Evolutionary conservation across 1,140 invertebrate species (phyloP).

Genomic region (Micrasema longulum): DNA sequence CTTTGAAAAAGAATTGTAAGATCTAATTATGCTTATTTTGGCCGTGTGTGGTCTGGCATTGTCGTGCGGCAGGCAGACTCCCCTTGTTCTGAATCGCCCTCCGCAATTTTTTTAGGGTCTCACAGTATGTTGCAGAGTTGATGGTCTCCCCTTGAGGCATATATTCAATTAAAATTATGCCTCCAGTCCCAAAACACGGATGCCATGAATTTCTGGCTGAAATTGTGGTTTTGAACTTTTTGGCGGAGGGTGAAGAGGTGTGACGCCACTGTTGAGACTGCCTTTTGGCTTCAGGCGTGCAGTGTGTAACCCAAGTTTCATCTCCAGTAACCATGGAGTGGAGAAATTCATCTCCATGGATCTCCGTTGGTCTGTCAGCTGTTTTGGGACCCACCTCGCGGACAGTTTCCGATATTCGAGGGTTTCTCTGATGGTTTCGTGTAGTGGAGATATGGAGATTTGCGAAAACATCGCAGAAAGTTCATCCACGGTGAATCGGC

Average conservation of each 20-base stretch:
- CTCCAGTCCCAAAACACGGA: background rate
- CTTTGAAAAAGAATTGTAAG: no score
- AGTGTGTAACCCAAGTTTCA: conserved; percentile 11
- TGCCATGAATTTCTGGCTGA: no score
- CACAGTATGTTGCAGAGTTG: no score
- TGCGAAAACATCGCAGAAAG: conserved; percentile 1
- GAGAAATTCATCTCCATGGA: conserved; percentile 15
- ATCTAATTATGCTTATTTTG: no score
- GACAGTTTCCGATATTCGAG: conserved; percentile 3
- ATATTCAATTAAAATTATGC: no score
- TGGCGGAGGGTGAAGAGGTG: no score
- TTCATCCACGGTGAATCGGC: background rate
- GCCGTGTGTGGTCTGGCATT: conserved; percentile 1
- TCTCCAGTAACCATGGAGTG: conserved; percentile 13
- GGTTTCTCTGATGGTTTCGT: conserved; percentile 6
- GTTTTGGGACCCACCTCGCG: background rate
- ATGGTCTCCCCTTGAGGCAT: no score
- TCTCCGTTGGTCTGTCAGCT: no score
- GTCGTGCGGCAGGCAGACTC: conserved; percentile 9
- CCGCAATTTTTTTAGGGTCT: no score
- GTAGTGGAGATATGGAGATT: conserved; percentile 4
- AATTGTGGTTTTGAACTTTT: no score
- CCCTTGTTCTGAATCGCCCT: background rate
- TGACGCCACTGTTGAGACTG: no score
- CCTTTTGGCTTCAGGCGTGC: no score